A percentile compares a stretch with the other conserved stretches of the same genome.
These are phyloP conservation scores for Rhinella marina DNA, from an alignment of 2,797 vertebrate species.

Conservation along the genomic window DNA sequence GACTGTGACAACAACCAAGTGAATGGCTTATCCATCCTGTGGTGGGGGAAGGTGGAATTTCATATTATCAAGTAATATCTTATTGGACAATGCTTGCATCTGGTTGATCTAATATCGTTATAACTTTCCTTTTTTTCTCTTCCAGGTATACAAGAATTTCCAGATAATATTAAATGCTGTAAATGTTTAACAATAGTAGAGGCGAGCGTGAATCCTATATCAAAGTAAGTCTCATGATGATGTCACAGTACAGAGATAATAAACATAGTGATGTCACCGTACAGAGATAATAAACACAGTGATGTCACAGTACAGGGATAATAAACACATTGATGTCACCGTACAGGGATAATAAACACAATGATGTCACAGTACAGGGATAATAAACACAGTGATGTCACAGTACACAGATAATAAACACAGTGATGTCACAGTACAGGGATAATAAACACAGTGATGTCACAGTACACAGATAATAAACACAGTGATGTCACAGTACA, in stretches of 20 bases:
- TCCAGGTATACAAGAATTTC: conserved; percentile 98
- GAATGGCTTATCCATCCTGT: no score
- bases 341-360: neutral
- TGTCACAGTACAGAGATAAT: neutral
- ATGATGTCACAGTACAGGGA: neutral
- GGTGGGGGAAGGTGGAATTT: no score
- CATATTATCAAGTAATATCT: neutral
- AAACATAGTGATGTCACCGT: neutral
- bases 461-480: neutral
- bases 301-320: neutral
- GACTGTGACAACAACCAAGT: no score
- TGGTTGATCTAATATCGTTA: neutral
- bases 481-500: no score
- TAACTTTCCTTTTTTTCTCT: conserved; percentile 42
- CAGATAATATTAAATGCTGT: conserved; percentile 99
- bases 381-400: no score
- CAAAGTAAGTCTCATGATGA: conserved; percentile 87
- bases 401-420: no score
- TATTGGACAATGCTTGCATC: neutral
- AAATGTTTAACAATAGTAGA: conserved; percentile 98
- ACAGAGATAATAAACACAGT: neutral
- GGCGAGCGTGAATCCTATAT: conserved; percentile 98
- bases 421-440: no score
- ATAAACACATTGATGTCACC: neutral
- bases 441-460: no score